Base-by-base conservation (phyloP, 2,888 invertebrate species). In the Pemphredon lugubris region DNA sequence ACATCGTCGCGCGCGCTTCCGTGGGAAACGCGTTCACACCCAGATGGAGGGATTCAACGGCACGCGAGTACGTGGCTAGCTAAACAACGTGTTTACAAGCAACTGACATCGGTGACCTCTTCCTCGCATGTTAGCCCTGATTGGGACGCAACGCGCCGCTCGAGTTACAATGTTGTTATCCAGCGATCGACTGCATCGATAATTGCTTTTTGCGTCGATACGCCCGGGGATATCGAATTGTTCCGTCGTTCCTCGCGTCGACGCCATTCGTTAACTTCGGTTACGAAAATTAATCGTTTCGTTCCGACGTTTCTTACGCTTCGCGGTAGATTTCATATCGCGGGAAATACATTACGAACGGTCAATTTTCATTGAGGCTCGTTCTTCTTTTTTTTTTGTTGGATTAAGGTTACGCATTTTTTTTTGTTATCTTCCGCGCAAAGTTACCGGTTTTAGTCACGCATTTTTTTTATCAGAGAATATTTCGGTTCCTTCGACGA, bases 41-140 rank as follows among this genome's bases (percentile, higher is more conserved):
- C 40, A 32, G 66, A 67, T 30, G 42, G 67, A 71, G 58, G n/a
- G 40, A 48, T 61, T 21, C 44, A 57, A 37, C 40, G 60, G 9
- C 60, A 50, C 26, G 57, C 60, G 48, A 57, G 61, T 48, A 61
- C 48, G 67, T n/a, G 68, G 67, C 67, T 50, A 57, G 64, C 77
- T 77, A 74, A 77, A 81, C 75, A 79, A 68, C 73, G 57, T 82
- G 81, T 79, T 83, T 81, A 81, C 83, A 75, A 72, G 77, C 73
- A 73, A 75, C 68, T 75, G 82, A 79, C 81, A 82, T 78, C 74
- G 70, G 64, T 73, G 66, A 73, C 82, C 79, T 76, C 70, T 73
- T 72, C 70, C 73, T 59, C 59, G 68, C 64, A 51, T 79, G 75
- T 71, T 66, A 60, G 60, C 66, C 71, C 54, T 69, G 64, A 75